Base-by-base conservation (phyloP, 2,888 invertebrate genomes). In the Philonicus albiceps region DNA sequence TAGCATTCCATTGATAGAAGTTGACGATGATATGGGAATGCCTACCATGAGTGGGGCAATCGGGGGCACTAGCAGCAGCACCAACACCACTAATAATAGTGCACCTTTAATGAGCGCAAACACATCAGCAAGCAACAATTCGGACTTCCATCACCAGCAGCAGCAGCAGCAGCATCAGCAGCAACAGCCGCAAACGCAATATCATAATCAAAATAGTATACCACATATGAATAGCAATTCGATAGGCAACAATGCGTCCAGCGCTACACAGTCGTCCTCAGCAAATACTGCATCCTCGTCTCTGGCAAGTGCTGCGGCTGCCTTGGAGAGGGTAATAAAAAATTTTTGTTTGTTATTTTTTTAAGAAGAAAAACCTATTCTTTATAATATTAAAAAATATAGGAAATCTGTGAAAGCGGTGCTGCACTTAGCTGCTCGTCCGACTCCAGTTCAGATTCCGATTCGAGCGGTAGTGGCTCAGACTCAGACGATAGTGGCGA, bases 1-100 rank as follows among this genome's bases (percentile, higher is more conserved):
- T 89, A 96, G 95, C 89, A 93, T 95, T 88, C 96, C 96, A 6
- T 95, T 96, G 95, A 96, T 96, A 88, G 95, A 95, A 74, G 92
- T 95, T 87, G 95, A 95, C 90, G 95, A 95, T 89, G 92, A 91
- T 89, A 87, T 88, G 86, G 90, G 90, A 87, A 87, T 88, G 88
- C 89, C 80, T 31, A 30, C 16, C 11, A 27, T 53, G n/a, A 40
- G 80, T 80, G 53, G 53, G 3, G 30, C 89, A 86, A 91, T 90
- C 89, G 90, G 90, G 72, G 87, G 91, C 89, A 88, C 89, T 11
- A 7, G 55, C 89, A 16, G 40, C 43, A 78, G 27, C 43, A 74
- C 13, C 16, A 30, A 1, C 88, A 89, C 89, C 87, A 89, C 90
- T 89, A 87, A 88, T 88, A 86, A 89, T 73, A 90, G 90, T 87